A percentile compares a stretch with the other conserved stretches of the same genome.
These are phyloP conservation scores for Caretta caretta DNA, from an alignment of 2,113 vertebrate species.

Conservation along the genomic window DNA sequence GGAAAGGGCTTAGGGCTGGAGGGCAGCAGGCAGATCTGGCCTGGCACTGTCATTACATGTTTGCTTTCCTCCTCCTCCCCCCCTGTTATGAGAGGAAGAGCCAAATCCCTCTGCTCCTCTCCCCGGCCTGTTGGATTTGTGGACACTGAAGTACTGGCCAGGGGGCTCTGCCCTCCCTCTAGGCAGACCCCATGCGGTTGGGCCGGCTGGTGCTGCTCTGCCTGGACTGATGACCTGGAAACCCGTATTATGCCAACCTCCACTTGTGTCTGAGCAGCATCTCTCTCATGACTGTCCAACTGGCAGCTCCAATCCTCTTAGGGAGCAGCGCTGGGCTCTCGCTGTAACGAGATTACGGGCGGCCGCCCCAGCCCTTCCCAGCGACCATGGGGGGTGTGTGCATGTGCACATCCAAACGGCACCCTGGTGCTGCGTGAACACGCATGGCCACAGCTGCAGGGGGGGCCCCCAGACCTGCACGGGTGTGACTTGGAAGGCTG, in stretches of 20 bases:
- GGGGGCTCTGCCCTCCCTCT: neutral
- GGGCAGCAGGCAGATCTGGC: neutral
- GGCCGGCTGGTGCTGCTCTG: neutral
- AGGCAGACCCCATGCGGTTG: neutral
- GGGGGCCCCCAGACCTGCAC: too few relatives aligned
- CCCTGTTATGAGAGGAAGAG: neutral
- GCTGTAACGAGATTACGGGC: neutral
- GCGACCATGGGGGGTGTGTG: rapidly evolving
- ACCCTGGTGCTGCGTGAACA: neutral
- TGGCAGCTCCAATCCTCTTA: neutral
- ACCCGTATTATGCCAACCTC: neutral
- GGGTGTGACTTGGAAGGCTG: too few relatives aligned
- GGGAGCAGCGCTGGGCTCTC: neutral
- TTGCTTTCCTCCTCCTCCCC: neutral
- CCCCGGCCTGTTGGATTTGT: neutral
- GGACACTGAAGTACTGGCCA: neutral
- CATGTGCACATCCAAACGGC: rapidly evolving
- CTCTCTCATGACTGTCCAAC: neutral
- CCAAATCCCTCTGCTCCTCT: neutral
- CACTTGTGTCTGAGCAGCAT: neutral
- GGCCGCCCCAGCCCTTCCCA: neutral
- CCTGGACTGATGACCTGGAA: neutral
- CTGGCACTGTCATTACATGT: neutral
- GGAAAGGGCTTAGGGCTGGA: neutral
- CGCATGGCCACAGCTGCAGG: rapidly evolving